Evolutionary conservation across 2,888 invertebrate species (phyloP), one percentile per base, ranked within the genome.

Genomic region (Drosophila mercatorum): DNA sequence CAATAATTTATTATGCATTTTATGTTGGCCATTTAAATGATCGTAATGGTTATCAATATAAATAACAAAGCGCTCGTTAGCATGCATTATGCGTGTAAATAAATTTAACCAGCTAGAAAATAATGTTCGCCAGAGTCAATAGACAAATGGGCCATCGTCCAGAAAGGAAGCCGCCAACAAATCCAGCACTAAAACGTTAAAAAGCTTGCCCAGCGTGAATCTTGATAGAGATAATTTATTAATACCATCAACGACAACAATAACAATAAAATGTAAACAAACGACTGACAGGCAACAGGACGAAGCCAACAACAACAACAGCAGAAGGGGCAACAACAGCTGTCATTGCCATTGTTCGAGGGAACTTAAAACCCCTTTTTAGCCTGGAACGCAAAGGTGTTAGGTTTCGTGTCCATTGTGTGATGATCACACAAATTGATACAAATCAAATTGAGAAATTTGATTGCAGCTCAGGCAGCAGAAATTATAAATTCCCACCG

Each of bases 141-240:
- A 87, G 89, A 87, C 89, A 85, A 89, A 84, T 87, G 75, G 79
- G 71, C 57, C 36, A 46, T 68, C 68, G 22, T 12, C 56, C 56
- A 34, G 17, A 53, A 66, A 59, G 59, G 53, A 58, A 67, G 68
- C 60, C 64, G 64, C 63, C 43, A 57, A 68, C 79, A 77, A 81
- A 87, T 76, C 79, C 59, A 61, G 66, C 71, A 79, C 70, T 69
- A 64, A 78, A 80, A 70, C 56, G 75, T 72, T 72, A 72, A 72
- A 77, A 72, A 75, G 70, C 75, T 68, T 46, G 67, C 58, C 68
- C 72, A 73, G 71, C 80, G 56, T 72, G 76, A 80, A 86, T 87
- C 86, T 88, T 89, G 86, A 87, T 87, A 89, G 81, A 85, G 88
- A 78, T 84, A 89, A 89, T 86, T 89, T 86, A 86, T 86, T 89